Evolutionary conservation across 1,140 invertebrate genomes (phyloP).

Genomic region (Pachypeltis micranthus): DNA sequence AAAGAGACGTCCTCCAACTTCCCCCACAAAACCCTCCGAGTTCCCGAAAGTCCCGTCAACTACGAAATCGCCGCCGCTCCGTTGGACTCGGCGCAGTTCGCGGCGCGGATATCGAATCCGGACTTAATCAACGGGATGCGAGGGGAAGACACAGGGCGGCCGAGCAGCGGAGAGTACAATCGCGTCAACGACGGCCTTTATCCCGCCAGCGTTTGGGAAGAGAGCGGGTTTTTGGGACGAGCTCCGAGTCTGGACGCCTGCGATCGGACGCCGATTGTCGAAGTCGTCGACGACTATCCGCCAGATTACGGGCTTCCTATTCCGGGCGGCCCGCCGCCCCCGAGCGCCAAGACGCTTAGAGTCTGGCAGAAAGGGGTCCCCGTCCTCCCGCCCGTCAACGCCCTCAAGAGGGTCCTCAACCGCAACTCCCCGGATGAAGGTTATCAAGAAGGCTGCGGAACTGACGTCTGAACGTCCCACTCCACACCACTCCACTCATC

Average conservation of each 20-base stretch:
- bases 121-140: slow-evolving; percentile 67
- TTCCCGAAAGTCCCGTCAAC: slow-evolving; percentile 3
- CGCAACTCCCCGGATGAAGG: slow-evolving; percentile 79
- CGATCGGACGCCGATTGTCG: slow-evolving; percentile 63
- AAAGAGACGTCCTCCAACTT: slow-evolving; percentile 31
- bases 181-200: slow-evolving; percentile 51
- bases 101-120: slow-evolving; percentile 58
- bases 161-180: slow-evolving; percentile 53
- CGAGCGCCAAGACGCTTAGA: slow-evolving; percentile 58
- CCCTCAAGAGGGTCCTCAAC: slow-evolving; percentile 60
- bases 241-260: slow-evolving; percentile 38
- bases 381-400: slow-evolving; percentile 67
- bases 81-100: slow-evolving; percentile 19
- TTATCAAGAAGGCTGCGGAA: slow-evolving; percentile 82
- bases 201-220: slow-evolving; percentile 52
- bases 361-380: slow-evolving; percentile 76
- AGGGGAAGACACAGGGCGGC: slow-evolving; percentile 21
- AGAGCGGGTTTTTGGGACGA: slow-evolving; percentile 40
- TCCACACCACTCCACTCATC: no score
- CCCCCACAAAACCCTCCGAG: slow-evolving; percentile 19
- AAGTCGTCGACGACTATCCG: slow-evolving; percentile 52
- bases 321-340: slow-evolving; percentile 35
- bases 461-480: slow-evolving; percentile 82
- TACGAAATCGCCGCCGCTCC: background rate
- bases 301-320: slow-evolving; percentile 66